Evolutionary conservation across 2,888 invertebrate genomes (phyloP).

Genomic region (Syritta pipiens): DNA sequence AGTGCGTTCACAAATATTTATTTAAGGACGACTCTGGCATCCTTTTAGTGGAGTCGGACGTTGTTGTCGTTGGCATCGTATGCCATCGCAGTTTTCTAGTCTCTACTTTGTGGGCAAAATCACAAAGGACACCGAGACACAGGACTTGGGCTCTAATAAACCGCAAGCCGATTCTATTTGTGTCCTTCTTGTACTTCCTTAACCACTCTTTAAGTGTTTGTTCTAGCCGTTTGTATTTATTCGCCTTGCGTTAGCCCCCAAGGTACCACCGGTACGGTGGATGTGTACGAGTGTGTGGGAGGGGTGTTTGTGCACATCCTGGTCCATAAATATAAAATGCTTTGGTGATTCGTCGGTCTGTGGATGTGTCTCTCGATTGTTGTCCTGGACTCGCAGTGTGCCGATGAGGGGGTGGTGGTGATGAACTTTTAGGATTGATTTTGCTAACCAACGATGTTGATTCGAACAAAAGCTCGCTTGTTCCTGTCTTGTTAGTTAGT

Average conservation of each 20-base stretch:
- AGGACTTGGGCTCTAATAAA: slow-evolving; percentile 69
- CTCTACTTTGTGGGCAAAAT: slow-evolving; percentile 54
- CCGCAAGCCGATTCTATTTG: slow-evolving; percentile 70
- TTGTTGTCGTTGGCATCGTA: slow-evolving; percentile 46
- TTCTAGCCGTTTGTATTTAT: slow-evolving; percentile 69
- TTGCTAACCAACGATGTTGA: slow-evolving; percentile 70
- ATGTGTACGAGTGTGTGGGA: slow-evolving; percentile 15
- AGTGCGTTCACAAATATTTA: slow-evolving; percentile 69
- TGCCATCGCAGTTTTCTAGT: no score
- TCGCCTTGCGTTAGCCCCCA: slow-evolving; percentile 62
- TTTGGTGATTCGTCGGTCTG: slow-evolving; percentile 53
- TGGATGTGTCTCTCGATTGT: slow-evolving; percentile 18
- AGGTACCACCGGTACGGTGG: slow-evolving; percentile 33
- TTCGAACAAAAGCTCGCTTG: slow-evolving; percentile 70
- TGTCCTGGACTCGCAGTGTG: slow-evolving; percentile 4
- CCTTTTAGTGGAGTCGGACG: slow-evolving; percentile 35
- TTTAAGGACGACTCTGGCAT: slow-evolving; percentile 60
- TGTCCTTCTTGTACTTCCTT: slow-evolving; percentile 68
- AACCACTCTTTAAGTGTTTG: slow-evolving; percentile 71
- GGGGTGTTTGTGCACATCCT: background rate
- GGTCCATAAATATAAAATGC: slow-evolving; percentile 62
- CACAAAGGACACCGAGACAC: slow-evolving; percentile 66
- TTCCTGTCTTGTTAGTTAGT: slow-evolving; percentile 73
- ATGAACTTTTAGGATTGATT: slow-evolving; percentile 71
- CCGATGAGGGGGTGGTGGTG: slow-evolving; percentile 32